Conservation (phyloP, 2,888 invertebrate genomes). For the Drosophila anceps region DNA sequence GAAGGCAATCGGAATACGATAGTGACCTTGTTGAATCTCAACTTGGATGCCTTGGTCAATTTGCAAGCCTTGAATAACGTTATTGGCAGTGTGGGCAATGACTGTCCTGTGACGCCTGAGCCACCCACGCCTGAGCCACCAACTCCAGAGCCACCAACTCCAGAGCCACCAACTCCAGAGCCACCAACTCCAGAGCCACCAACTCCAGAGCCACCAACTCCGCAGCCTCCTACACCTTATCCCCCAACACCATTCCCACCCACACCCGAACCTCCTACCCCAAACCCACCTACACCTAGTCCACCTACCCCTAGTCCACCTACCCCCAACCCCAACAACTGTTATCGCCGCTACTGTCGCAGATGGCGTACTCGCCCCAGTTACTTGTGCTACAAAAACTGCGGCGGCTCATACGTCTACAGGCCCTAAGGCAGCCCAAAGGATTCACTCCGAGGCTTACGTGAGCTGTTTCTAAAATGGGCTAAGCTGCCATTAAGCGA, state of each 20-base stretch:
- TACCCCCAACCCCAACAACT: conserved; percentile 57
- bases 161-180: background rate
- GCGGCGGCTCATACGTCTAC: conserved; percentile 52
- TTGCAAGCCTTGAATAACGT: conserved; percentile 42
- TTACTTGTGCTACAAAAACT: conserved; percentile 64
- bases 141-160: conserved; percentile 30
- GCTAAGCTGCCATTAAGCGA: background rate
- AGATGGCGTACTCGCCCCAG: conserved; percentile 70
- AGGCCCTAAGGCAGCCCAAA: conserved; percentile 43
- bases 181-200: background rate
- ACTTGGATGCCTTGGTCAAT: conserved; percentile 29
- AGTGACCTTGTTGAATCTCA: conserved; percentile 47
- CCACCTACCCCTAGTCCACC: conserved; percentile 43
- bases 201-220: too few species aligned
- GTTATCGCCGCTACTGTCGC: conserved; percentile 74
- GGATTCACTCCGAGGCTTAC: conserved; percentile 2
- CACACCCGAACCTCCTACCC: conserved; percentile 16
- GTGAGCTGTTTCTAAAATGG: conserved; percentile 25
- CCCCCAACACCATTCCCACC: conserved; percentile 50
- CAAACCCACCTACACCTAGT: conserved; percentile 29
- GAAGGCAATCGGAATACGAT: conserved; percentile 53
- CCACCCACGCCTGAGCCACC: too few species aligned
- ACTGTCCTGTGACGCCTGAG: conserved; percentile 33
- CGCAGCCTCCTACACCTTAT: conserved; percentile 31
- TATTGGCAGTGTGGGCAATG: conserved; percentile 51